Conservation (phyloP, 2,888 invertebrate species). For the Ichneumoninae sp. region DNA sequence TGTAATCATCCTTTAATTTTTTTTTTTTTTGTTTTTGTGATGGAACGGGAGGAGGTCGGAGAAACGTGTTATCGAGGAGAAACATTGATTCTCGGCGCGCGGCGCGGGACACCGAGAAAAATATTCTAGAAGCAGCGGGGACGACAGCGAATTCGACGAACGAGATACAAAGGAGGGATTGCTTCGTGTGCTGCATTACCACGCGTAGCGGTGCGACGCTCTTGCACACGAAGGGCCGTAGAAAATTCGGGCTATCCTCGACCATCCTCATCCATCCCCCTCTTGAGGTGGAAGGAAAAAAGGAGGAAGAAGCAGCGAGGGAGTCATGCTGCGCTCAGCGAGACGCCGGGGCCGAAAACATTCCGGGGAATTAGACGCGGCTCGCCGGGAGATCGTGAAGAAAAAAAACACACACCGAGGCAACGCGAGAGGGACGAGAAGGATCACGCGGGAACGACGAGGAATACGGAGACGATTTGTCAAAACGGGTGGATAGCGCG, state of each 20-base stretch:
- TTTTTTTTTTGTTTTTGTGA: slow-evolving; percentile 46
- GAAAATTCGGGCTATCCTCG: slow-evolving; percentile 72
- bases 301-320: slow-evolving; percentile 64
- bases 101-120: slow-evolving; percentile 37
- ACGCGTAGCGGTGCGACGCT: slow-evolving; percentile 20
- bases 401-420: slow-evolving; percentile 34
- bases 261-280: slow-evolving; percentile 20
- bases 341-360: slow-evolving; percentile 81
- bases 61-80: slow-evolving; percentile 60
- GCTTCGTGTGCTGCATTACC: slow-evolving; percentile 43
- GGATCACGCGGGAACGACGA: slow-evolving; percentile 69
- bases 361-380: slow-evolving; percentile 83
- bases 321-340: slow-evolving; percentile 82
- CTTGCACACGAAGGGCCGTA: slow-evolving; percentile 45
- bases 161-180: slow-evolving; percentile 37
- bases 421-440: slow-evolving; percentile 46
- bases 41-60: slow-evolving; percentile 40
- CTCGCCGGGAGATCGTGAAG: slow-evolving; percentile 76
- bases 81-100: slow-evolving; percentile 52
- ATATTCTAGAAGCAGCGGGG: slow-evolving; percentile 31
- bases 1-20: slow-evolving; percentile 46
- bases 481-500: slow-evolving; percentile 74
- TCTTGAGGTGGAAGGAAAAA: slow-evolving; percentile 41
- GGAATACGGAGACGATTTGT: slow-evolving; percentile 79
- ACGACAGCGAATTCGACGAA: slow-evolving; percentile 52